Evolutionary conservation across 2,113 vertebrate genomes (phyloP).

Genomic region (Aldabrachelys gigantea): DNA sequence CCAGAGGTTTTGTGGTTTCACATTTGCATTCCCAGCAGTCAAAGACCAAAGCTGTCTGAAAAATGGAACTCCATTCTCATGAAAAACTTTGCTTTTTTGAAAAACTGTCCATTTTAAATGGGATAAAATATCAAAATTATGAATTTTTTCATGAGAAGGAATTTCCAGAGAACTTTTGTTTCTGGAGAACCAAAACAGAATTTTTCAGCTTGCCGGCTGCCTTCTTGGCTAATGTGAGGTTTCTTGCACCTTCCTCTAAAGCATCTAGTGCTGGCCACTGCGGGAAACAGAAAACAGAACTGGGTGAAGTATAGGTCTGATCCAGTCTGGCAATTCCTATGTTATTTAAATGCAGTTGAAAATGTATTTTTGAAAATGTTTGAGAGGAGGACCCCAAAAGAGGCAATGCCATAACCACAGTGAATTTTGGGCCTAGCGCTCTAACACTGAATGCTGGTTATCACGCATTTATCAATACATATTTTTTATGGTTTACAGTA

Average conservation of each 20-base stretch:
- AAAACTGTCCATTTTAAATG: background rate
- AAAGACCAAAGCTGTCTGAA: background rate
- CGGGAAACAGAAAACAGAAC: background rate
- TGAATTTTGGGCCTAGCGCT: background rate
- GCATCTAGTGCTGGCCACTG: background rate
- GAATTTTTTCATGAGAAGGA: background rate
- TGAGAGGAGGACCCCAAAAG: background rate
- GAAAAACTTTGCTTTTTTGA: conserved; percentile 1
- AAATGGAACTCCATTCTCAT: background rate
- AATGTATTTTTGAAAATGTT: background rate
- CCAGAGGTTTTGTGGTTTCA: background rate
- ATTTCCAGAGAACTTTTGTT: background rate
- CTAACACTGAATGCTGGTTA: conserved; percentile 24
- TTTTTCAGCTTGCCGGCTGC: background rate
- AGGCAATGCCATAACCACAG: background rate
- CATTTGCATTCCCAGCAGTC: conserved; percentile 4
- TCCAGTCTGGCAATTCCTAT: accelerated
- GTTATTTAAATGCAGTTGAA: background rate
- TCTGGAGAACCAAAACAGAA: background rate
- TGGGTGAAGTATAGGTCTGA: background rate
- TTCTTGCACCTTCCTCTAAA: background rate
- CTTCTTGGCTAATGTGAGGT: background rate
- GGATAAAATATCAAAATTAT: background rate
- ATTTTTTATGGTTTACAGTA: conserved; percentile 45
- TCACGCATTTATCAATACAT: conserved; percentile 22